phyloP scores from a whole-genome alignment of 2,113 vertebrate species.

The Pedionomus torquatus region DNA sequence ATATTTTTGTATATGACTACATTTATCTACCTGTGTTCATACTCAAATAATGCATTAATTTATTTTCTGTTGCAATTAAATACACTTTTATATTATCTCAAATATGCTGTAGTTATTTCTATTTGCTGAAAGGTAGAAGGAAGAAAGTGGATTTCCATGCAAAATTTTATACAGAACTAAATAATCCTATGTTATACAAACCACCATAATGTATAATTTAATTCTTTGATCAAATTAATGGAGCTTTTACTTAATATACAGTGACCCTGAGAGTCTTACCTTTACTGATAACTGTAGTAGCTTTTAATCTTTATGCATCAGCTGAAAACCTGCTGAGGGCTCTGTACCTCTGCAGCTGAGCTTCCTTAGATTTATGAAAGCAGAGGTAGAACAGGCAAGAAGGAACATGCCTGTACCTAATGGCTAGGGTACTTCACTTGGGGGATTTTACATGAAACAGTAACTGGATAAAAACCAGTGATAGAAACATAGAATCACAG shows the following conservation, averaged over 20 bases:
- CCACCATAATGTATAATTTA: not conserved
- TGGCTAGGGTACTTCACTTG: conserved; percentile 19
- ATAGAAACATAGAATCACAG: conserved; percentile 34
- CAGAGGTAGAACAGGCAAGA: conserved; percentile 45
- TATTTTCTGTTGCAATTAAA: not conserved
- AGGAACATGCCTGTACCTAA: conserved; percentile 45
- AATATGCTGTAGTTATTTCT: not conserved
- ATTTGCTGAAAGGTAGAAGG: not conserved
- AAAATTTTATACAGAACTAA: not conserved
- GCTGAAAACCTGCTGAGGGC: conserved; percentile 19
- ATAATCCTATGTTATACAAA: not conserved
- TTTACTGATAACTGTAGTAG: not conserved
- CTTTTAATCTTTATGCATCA: conserved; percentile 28
- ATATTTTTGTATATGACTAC: not conserved
- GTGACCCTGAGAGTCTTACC: not conserved
- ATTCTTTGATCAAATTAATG: not conserved
- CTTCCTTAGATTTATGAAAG: conserved; percentile 52
- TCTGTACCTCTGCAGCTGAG: not conserved
- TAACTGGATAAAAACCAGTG: conserved; percentile 59
- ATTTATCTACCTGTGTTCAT: not conserved
- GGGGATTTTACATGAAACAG: conserved; percentile 65
- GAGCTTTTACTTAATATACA: not conserved
- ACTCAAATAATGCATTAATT: not conserved
- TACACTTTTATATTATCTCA: not conserved
- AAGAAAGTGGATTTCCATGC: not conserved